These are phyloP conservation scores for Nothocercus julius DNA, from an alignment of 2,113 vertebrate genomes.

Conservation along the genomic window DNA sequence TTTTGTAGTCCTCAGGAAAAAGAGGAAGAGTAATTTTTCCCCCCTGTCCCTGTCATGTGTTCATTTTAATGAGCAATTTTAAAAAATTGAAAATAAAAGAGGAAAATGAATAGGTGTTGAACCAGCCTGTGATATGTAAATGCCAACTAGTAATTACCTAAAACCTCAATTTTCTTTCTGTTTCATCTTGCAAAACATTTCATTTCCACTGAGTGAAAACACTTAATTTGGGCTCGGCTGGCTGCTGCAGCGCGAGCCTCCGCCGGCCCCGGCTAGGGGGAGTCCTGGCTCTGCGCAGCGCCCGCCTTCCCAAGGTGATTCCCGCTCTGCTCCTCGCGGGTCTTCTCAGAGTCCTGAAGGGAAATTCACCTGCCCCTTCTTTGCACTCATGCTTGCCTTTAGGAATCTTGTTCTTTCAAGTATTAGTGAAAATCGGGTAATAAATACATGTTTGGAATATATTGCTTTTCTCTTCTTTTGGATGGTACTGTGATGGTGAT, in stretches of 20 bases:
- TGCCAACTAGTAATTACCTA: slow-evolving; percentile 88
- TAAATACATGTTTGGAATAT: not conserved
- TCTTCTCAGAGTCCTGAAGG: not conserved
- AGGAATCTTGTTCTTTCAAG: not conserved
- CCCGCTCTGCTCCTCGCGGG: slow-evolving; percentile 20
- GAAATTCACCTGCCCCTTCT: not conserved
- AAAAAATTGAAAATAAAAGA: slow-evolving; percentile 87
- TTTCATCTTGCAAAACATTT: slow-evolving; percentile 88
- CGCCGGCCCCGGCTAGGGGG: slow-evolving; percentile 73
- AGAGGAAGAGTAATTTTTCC: slow-evolving; percentile 69
- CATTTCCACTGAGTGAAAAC: slow-evolving; percentile 84
- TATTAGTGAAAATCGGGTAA: slow-evolving; percentile 1
- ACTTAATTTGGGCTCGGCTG: slow-evolving; percentile 75
- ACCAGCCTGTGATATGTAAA: slow-evolving; percentile 87
- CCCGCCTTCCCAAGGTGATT: slow-evolving; percentile 56
- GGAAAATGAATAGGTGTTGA: slow-evolving; percentile 89
- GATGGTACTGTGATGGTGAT: not conserved
- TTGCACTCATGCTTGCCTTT: not conserved
- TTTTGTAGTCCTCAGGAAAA: slow-evolving; percentile 76
- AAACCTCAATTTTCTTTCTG: slow-evolving; percentile 88
- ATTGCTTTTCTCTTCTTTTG: not conserved
- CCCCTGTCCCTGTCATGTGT: slow-evolving; percentile 81
- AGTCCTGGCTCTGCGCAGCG: slow-evolving; percentile 48
- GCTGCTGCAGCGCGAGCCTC: slow-evolving; percentile 1
- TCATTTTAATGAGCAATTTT: slow-evolving; percentile 86